Evolutionary conservation across 2,113 vertebrate species (phyloP), one percentile per base, ranked within the genome.

Genomic region (Callaeas wilsoni): DNA sequence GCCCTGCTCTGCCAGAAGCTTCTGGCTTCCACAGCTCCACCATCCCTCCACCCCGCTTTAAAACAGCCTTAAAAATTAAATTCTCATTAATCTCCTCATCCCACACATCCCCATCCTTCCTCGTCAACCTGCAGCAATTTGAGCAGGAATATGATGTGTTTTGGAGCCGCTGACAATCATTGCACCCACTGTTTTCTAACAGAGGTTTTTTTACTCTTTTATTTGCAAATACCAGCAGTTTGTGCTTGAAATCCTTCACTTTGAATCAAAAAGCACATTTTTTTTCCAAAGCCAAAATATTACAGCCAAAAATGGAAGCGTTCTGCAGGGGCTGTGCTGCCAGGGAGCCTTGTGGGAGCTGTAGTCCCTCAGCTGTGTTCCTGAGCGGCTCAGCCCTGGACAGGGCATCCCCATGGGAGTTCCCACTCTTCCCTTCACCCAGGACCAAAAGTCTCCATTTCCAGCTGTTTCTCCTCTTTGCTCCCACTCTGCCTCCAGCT

Each of bases 331-430:
- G 64, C 42, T 47, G 39, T 8, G 20, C 44, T 59, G 71, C 53
- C 41, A 16, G 4, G 22, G 52, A 75, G 94, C 59, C 39, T 53
- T 49, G 80, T 91, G 84, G 94, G 90, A 77, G 75, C 87, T 69
- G 90, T 67, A 90, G 87, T 79, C 44, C 70, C 4, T 2, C 18
- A 18, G 59, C 49, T 16, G 26, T 0, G 17, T 12, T 52, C 30
- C 62, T 21, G 13, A 0, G 4, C n/a, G 5, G 1, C 55, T 10
- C n/a, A 16, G 46, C 46, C 8, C 46, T 0, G 0, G 67, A 50
- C 80, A 26, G 1, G 0, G 20, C 30, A 7, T 17, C 75, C 9
- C n/a, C 6, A 0, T 4, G 4, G 41, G 20, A 52, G 16, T 20
- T n/a, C 52, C 57, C 7, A 3, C 49, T 22, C 20, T 4, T 29